Base-by-base conservation (phyloP, 2,888 invertebrate genomes). In the Microctonus hyperodae region DNA sequence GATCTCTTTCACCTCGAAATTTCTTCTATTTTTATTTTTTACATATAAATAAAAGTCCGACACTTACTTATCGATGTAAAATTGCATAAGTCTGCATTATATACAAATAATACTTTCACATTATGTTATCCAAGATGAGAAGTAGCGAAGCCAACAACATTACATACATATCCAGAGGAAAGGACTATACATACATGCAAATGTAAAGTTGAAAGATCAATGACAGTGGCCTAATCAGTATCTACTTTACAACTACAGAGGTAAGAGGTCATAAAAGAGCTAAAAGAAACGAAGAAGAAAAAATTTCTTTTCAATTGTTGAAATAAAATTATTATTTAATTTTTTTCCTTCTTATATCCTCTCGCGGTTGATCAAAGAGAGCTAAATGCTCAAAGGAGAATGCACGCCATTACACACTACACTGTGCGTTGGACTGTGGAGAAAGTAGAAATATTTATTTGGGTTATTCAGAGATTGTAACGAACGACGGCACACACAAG, bases 391-490 rank as follows among this genome's bases (percentile, higher is more conserved):
- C 6, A 31, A 55, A n/a, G n/a, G 59, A 69, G 70, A 44, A 16
- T 16, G 44, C 44, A 44, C 44, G 16, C 44, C 16, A 44, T 44
- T 16, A 16, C 16, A n/a, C 44, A 44, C 16, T 44, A n/a, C n/a
- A n/a, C n/a, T n/a, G n/a, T n/a, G n/a, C 16, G 16, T 44, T 70
- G 69, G 70, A 33, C 51, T 22, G 22, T 64, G 74, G 78, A 76
- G 78, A 79, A 78, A 79, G 78, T 76, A 74, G 73, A 74, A 70
- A 71, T 68, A 74, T 78, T 75, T 74, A 76, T 77, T 74, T 72
- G 72, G 72, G 65, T 72, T 72, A 66, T 72, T 71, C 70, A 55
- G 55, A 16, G 55, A 55, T 55, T 55, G 55, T 28, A 55, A 62
- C 50, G 48, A 40, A 31, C 50, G 31, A 59, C 50, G 48, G 40